Conservation (phyloP, 2,113 vertebrate genomes). For the Synchiropus splendidus region DNA sequence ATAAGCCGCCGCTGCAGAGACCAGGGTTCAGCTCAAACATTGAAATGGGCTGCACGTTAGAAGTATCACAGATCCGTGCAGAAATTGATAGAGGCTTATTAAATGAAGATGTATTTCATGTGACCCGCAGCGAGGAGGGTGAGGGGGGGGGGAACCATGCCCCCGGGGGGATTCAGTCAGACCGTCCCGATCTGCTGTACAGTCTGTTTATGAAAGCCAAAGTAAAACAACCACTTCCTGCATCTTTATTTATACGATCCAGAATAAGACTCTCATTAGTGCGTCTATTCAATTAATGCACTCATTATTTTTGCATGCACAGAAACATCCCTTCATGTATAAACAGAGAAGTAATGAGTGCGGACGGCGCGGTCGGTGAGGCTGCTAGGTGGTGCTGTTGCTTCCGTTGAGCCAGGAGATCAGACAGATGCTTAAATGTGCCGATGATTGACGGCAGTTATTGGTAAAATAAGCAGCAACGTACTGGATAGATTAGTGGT, state of each 20-base stretch:
- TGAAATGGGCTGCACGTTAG: too few species aligned
- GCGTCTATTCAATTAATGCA: background rate
- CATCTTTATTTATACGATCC: background rate
- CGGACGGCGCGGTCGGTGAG: constrained; percentile 17
- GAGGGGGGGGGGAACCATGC: too few species aligned
- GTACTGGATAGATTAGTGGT: too few species aligned
- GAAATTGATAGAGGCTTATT: too few species aligned
- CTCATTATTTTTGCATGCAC: background rate
- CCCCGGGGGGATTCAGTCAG: too few species aligned
- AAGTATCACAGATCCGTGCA: too few species aligned
- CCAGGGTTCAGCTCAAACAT: too few species aligned
- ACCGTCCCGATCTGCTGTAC: too few species aligned
- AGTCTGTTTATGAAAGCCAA: too few species aligned
- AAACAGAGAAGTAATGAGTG: background rate
- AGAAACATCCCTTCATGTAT: constrained; percentile 1
- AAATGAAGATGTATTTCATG: too few species aligned
- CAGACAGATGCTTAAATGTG: background rate
- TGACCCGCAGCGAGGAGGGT: too few species aligned
- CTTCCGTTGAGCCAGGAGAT: constrained; percentile 16
- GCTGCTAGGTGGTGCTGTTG: constrained; percentile 74
- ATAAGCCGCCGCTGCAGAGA: too few species aligned
- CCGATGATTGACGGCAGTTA: background rate
- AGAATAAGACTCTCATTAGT: background rate
- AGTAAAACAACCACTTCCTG: background rate
- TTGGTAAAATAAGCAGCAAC: background rate